phyloP scores from a whole-genome alignment of 2,888 invertebrate genomes.

The Chouioia cunea region DNA sequence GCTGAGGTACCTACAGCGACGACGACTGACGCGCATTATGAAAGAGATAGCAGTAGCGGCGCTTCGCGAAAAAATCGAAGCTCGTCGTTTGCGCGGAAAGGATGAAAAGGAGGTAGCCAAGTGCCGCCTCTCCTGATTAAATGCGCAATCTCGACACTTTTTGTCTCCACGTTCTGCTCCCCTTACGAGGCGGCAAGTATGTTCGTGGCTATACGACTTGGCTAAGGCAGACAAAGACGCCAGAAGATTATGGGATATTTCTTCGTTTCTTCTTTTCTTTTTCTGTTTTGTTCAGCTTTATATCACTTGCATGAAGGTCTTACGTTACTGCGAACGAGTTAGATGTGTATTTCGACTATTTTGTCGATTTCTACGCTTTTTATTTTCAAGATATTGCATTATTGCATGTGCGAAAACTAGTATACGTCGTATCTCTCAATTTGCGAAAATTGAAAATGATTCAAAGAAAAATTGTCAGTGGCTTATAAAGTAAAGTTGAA shows the following conservation, averaged over 20 bases:
- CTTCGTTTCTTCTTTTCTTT: not conserved
- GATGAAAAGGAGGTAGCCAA: constrained; percentile 10
- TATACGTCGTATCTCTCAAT: too few relatives aligned
- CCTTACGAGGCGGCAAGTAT: too few relatives aligned
- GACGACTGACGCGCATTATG: constrained; percentile 3
- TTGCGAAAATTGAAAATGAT: too few relatives aligned
- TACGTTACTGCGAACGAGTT: too few relatives aligned
- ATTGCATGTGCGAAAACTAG: too few relatives aligned
- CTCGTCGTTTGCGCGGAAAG: constrained; percentile 11
- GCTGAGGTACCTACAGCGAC: constrained; percentile 35
- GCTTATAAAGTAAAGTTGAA: too few relatives aligned
- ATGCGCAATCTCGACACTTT: constrained; percentile 30
- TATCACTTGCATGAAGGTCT: too few relatives aligned
- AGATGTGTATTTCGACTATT: too few relatives aligned
- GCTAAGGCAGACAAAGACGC: not conserved
- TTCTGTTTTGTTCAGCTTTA: not conserved
- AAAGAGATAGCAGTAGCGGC: not conserved
- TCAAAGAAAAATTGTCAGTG: too few relatives aligned
- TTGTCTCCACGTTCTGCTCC: not conserved
- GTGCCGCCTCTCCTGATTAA: constrained; percentile 26
- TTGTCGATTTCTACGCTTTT: too few relatives aligned
- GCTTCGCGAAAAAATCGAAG: constrained; percentile 4
- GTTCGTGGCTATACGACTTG: too few relatives aligned
- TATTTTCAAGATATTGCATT: too few relatives aligned
- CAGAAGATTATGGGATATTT: constrained; percentile 1